Conservation (phyloP, 1,140 invertebrate genomes). For the Hypothenemus hampei region DNA sequence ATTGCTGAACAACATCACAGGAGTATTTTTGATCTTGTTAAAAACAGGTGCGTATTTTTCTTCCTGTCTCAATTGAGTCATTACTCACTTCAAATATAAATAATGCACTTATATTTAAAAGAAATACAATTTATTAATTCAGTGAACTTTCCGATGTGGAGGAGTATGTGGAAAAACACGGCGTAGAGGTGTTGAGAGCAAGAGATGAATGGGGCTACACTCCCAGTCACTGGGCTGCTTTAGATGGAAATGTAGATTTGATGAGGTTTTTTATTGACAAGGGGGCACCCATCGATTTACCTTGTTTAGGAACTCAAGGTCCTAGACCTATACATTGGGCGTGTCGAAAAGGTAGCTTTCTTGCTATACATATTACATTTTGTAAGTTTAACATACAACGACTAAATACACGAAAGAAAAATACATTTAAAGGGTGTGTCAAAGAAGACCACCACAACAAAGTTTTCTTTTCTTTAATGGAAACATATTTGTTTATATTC, state of each 20-base stretch:
- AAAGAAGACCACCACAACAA: no score
- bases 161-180: slow-evolving; percentile 69
- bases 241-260: slow-evolving; percentile 79
- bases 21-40: slow-evolving; percentile 61
- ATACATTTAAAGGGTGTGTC: no score
- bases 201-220: slow-evolving; percentile 89
- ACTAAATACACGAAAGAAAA: background rate
- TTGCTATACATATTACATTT: background rate
- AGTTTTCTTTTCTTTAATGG: no score
- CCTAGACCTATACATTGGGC: slow-evolving; percentile 91
- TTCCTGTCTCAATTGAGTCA: no score
- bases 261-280: slow-evolving; percentile 80
- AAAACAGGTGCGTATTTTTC: slow-evolving; percentile 52
- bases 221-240: slow-evolving; percentile 84
- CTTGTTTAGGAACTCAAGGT: slow-evolving; percentile 81
- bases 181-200: slow-evolving; percentile 63
- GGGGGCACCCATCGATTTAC: slow-evolving; percentile 75
- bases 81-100: no score
- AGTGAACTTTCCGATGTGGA: slow-evolving; percentile 55
- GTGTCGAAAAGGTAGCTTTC: slow-evolving; percentile 54
- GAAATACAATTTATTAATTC: background rate
- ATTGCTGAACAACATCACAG: slow-evolving; percentile 50
- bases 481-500: no score
- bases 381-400: background rate
- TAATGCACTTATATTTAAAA: background rate